Percentiles rank a stretch among this genome's conserved stretches.
phyloP scores from a whole-genome alignment of 2,113 vertebrate genomes.

The Entomyzon cyanotis region DNA sequence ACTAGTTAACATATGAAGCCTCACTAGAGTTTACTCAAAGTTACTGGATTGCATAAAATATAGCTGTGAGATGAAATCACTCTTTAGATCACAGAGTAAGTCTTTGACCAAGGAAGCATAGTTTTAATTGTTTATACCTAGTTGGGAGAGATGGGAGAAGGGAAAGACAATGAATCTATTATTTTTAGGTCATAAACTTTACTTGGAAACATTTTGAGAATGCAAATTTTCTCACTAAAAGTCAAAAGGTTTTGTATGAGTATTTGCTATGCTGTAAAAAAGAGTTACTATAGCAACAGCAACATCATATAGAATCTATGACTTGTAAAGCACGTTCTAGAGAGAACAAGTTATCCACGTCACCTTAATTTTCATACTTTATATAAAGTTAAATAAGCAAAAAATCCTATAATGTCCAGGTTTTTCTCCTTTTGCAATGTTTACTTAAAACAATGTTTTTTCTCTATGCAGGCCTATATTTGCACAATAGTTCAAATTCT shows the following conservation, averaged over 20 bases:
- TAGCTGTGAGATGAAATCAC: background rate
- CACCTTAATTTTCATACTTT: conserved; percentile 64
- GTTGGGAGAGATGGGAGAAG: background rate
- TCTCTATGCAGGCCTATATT: background rate
- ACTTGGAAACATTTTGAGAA: conserved; percentile 34
- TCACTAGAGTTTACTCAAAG: conserved; percentile 8
- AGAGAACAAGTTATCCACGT: conserved; percentile 36
- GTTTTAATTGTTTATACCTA: conserved; percentile 36
- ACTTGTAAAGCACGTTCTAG: conserved; percentile 43
- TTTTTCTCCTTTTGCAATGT: background rate
- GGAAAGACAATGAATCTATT: conserved; percentile 17
- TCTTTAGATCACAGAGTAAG: conserved; percentile 10
- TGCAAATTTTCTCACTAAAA: conserved; percentile 44
- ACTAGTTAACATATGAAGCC: conserved; percentile 27
- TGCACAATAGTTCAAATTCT: background rate
- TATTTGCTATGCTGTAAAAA: conserved; percentile 48
- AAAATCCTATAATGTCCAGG: background rate
- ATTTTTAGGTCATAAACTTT: conserved; percentile 55
- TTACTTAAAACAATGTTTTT: background rate
- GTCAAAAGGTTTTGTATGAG: conserved; percentile 26
- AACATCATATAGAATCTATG: conserved; percentile 57
- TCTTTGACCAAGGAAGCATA: background rate
- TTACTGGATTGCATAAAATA: conserved; percentile 22
- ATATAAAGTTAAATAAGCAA: background rate
- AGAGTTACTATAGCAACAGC: conserved; percentile 70